Percentiles rank a stretch among this genome's conserved stretches.
phyloP scores from a whole-genome alignment of 2,113 vertebrate species.

The Rhineura floridana region DNA sequence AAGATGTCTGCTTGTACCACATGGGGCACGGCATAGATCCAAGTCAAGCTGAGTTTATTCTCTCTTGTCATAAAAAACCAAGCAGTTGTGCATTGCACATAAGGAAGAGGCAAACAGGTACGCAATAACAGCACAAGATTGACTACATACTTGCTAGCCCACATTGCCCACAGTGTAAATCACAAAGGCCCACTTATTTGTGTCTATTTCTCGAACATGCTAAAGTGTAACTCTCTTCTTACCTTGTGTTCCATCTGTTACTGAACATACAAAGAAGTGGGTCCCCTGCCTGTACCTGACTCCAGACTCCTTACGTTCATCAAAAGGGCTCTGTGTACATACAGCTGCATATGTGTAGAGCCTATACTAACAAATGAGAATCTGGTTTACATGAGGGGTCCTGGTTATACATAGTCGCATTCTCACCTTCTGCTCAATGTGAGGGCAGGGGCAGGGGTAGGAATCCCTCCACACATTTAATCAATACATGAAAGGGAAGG shows the following conservation, averaged over 20 bases:
- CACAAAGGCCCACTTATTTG: not conserved
- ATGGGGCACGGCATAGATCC: not conserved
- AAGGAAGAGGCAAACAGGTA: not conserved
- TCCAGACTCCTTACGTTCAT: not conserved
- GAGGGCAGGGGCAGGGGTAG: not conserved
- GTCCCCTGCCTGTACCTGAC: not conserved
- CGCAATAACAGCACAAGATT: not conserved
- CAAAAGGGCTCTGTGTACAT: not conserved
- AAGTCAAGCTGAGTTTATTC: not conserved
- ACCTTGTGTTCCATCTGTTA: not conserved
- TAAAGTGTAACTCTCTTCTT: not conserved
- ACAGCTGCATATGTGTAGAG: not conserved
- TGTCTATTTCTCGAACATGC: not conserved
- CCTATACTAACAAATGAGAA: too few relatives aligned
- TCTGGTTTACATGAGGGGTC: not conserved
- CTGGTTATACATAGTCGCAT: too few relatives aligned
- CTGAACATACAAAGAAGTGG: not conserved
- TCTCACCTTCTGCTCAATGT: not conserved
- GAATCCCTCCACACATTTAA: not conserved
- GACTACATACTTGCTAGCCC: not conserved
- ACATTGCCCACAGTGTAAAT: not conserved
- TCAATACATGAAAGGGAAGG: not conserved
- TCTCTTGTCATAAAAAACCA: not conserved
- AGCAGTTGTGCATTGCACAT: too few relatives aligned
- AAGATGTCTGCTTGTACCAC: not conserved